Conservation (phyloP, 2,113 vertebrate genomes). For the Cololabis saira region DNA sequence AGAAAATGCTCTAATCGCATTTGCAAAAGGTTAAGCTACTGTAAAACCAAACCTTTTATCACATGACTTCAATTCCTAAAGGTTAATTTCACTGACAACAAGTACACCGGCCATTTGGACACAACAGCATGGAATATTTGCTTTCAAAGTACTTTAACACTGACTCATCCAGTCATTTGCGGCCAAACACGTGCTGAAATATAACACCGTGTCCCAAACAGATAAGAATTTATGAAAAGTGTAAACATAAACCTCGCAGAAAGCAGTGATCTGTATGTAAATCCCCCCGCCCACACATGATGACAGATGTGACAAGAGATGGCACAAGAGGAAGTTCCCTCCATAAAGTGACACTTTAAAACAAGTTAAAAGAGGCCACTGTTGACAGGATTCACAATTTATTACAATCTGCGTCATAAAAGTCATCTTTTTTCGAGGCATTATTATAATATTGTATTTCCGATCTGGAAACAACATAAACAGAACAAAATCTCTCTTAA, state of each 20-base stretch:
- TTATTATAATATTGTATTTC: too few relatives aligned
- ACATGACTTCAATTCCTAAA: not conserved
- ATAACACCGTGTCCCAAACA: not conserved
- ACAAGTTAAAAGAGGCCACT: too few relatives aligned
- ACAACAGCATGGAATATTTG: too few relatives aligned
- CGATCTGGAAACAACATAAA: too few relatives aligned
- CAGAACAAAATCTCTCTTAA: too few relatives aligned
- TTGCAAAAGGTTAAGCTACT: constrained; percentile 6
- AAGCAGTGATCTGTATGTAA: not conserved
- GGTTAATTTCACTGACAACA: not conserved
- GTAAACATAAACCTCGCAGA: not conserved
- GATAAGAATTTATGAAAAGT: not conserved
- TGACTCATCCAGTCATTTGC: not conserved
- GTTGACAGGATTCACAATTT: too few relatives aligned
- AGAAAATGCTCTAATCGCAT: not conserved
- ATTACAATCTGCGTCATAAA: too few relatives aligned
- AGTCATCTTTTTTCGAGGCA: too few relatives aligned
- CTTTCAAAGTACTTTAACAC: too few relatives aligned
- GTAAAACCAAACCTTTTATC: not conserved
- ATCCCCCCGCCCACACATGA: not conserved
- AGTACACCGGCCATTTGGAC: too few relatives aligned
- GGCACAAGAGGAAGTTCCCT: too few relatives aligned
- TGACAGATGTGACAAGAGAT: not conserved
- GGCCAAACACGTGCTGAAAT: not conserved
- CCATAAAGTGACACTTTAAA: too few relatives aligned